phyloP scores from a whole-genome alignment of 2,113 vertebrate species.

The Crotalus viridis region DNA sequence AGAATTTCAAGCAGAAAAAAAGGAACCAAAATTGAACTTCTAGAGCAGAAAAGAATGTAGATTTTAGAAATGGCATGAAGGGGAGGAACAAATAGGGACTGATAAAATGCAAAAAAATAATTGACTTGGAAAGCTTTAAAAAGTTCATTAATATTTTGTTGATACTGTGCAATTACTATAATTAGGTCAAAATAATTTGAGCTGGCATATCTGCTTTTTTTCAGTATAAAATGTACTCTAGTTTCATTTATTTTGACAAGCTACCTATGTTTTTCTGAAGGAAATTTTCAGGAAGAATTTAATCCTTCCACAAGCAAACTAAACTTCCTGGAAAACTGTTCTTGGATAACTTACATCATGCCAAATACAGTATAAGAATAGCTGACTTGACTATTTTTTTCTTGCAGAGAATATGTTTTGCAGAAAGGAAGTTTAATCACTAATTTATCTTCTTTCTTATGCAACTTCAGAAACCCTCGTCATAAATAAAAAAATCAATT shows the following conservation, averaged over 20 bases:
- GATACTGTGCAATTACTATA: neutral
- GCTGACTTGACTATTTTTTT: constrained; percentile 4
- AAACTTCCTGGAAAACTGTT: constrained; percentile 17
- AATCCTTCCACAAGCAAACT: constrained; percentile 4
- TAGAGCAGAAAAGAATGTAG: no score
- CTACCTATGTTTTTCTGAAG: neutral
- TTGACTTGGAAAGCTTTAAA: neutral
- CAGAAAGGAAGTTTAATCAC: neutral
- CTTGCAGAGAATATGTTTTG: neutral
- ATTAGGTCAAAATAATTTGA: neutral
- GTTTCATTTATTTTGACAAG: neutral
- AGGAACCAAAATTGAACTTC: neutral
- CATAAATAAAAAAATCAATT: neutral
- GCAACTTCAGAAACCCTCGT: neutral
- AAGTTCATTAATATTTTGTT: neutral
- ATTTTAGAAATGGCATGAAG: neutral
- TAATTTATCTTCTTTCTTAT: neutral
- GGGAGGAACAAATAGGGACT: no score
- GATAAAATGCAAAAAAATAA: neutral
- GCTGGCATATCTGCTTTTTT: neutral
- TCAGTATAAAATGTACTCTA: neutral
- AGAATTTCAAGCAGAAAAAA: neutral
- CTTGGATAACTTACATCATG: neutral
- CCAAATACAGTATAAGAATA: neutral
- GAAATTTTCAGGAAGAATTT: neutral